A percentile compares a stretch with the other conserved stretches of the same genome.
Conservation (phyloP, 2,113 vertebrate species). For the Calidris pugnax region DNA sequence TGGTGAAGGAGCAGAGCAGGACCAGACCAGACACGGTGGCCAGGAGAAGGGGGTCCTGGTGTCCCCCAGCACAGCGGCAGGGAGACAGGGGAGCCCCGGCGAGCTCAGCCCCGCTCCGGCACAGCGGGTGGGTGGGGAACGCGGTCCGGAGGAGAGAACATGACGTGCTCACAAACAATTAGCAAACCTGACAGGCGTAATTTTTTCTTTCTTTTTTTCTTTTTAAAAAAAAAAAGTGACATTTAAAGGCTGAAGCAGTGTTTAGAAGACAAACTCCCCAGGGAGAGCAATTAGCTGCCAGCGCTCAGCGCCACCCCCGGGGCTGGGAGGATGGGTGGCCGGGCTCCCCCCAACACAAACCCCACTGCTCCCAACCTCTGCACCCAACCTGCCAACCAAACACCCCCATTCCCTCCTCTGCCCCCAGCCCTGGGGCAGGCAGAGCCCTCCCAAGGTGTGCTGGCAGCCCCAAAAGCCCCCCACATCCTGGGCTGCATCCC, state of each 20-base stretch:
- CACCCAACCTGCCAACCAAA: not conserved
- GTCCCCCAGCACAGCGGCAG: rapidly evolving
- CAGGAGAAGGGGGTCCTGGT: not conserved
- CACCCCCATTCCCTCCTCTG: rapidly evolving
- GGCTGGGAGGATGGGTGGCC: not conserved
- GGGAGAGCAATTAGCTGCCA: slow-evolving; percentile 32
- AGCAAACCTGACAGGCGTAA: slow-evolving; percentile 18
- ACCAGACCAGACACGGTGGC: rapidly evolving
- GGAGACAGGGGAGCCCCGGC: not conserved
- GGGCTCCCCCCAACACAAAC: not conserved
- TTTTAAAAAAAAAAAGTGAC: not conserved
- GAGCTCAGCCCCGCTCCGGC: not conserved
- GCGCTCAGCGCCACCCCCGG: not conserved
- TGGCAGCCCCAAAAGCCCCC: too few relatives aligned
- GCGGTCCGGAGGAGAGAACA: slow-evolving; percentile 10
- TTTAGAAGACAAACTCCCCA: slow-evolving; percentile 8
- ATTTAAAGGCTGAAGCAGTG: not conserved
- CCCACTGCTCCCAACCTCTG: not conserved
- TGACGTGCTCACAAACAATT: slow-evolving; percentile 14
- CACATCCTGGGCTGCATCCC: too few relatives aligned
- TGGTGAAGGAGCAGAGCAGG: not conserved
- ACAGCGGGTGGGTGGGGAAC: not conserved
- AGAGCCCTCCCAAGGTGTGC: not conserved
- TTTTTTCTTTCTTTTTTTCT: not conserved
- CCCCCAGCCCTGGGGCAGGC: not conserved